These are phyloP conservation scores for Artemisiospiza belli DNA, from an alignment of 2,113 vertebrate species.

Conservation along the genomic window DNA sequence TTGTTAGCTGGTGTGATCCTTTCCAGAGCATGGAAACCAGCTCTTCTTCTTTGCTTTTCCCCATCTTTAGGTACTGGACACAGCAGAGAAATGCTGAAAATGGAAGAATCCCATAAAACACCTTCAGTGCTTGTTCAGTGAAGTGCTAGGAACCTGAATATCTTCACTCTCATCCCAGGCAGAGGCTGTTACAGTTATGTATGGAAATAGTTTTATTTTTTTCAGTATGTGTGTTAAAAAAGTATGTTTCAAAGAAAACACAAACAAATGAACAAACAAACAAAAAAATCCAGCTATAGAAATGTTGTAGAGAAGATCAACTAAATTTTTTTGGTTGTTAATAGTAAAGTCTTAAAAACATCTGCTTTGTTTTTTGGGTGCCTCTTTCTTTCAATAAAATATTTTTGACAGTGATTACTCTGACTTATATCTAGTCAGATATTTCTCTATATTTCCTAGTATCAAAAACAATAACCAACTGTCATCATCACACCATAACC, in stretches of 20 bases:
- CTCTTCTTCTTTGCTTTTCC: not conserved
- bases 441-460: no score
- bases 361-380: not conserved
- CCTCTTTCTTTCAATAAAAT: not conserved
- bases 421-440: not conserved
- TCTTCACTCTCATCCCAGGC: not conserved
- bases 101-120: not conserved
- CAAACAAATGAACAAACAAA: not conserved
- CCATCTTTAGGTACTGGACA: not conserved
- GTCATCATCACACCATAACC: no score
- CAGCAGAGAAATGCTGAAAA: not conserved
- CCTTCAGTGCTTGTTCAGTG: not conserved
- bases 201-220: not conserved
- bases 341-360: not conserved
- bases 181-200: not conserved
- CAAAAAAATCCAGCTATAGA: not conserved
- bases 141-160: not conserved
- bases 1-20: not conserved
- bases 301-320: not conserved
- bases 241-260: not conserved
- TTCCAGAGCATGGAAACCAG: not conserved
- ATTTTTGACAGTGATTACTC: not conserved
- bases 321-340: not conserved
- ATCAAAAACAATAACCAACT: no score
- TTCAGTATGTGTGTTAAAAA: not conserved